Evolutionary conservation across 2,888 invertebrate species (phyloP), one percentile per base, ranked within the genome.

Genomic region (Urechis unicinctus): DNA sequence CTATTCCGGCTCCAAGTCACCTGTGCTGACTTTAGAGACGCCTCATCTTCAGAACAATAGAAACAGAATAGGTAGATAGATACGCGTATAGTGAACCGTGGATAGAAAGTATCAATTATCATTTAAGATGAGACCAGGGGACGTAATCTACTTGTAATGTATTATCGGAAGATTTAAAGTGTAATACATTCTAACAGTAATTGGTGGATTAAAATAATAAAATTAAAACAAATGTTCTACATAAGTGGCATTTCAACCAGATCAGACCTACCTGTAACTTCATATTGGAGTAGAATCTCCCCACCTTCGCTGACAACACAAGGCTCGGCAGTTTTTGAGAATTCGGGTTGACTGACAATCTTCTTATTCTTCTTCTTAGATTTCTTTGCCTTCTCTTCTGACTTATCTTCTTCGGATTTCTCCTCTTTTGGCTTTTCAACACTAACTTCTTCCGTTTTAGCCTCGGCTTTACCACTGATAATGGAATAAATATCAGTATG

Each of bases 41-140:
- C 46, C 17, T 55, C 59, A 44, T 57, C 59, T 29, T 55, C 57
- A 49, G 50, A 61, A 57, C 61, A n/a, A n/a, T n/a, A n/a, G n/a
- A n/a, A n/a, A n/a, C n/a, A n/a, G n/a, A n/a, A n/a, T n/a, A n/a
- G n/a, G n/a, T n/a, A n/a, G n/a, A n/a, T n/a, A n/a, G n/a, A n/a
- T n/a, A n/a, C n/a, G n/a, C n/a, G n/a, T n/a, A n/a, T n/a, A n/a
- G n/a, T n/a, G n/a, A n/a, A n/a, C n/a, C n/a, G n/a, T n/a, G n/a
- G n/a, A n/a, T n/a, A n/a, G n/a, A n/a, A n/a, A n/a, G n/a, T n/a
- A n/a, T n/a, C n/a, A n/a, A n/a, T n/a, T n/a, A n/a, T n/a, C n/a
- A n/a, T n/a, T n/a, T n/a, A n/a, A n/a, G n/a, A n/a, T n/a, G n/a
- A n/a, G n/a, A n/a, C n/a, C n/a, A n/a, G n/a, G n/a, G n/a, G n/a